Conservation (phyloP, 2,797 vertebrate genomes). For the Eremophila alpestris region DNA sequence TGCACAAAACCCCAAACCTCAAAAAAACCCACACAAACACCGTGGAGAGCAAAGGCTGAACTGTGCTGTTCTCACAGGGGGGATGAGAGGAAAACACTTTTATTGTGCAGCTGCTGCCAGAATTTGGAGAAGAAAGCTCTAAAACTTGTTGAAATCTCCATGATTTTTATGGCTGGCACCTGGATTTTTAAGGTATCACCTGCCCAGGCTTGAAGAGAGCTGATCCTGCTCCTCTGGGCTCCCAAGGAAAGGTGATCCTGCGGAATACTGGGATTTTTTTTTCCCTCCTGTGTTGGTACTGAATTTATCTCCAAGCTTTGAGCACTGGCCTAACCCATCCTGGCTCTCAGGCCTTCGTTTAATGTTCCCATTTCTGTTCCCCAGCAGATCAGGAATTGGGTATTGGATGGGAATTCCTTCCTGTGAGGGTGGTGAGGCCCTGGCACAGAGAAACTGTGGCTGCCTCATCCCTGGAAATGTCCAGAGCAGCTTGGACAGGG, state of each 20-base stretch:
- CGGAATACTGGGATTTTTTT: neutral
- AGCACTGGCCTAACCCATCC: neutral
- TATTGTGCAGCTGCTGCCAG: neutral
- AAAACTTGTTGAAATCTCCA: neutral
- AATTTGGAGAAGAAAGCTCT: neutral
- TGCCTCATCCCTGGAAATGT: neutral
- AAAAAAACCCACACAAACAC: neutral
- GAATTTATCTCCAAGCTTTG: neutral
- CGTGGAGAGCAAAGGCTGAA: neutral
- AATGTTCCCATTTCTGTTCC: neutral
- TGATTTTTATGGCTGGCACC: neutral
- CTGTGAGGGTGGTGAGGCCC: neutral
- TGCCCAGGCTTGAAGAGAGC: neutral
- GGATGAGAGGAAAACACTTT: neutral
- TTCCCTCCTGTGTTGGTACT: neutral
- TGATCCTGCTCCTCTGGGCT: neutral
- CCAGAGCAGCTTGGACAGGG: neutral
- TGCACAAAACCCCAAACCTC: constrained; percentile 2
- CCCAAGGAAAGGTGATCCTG: neutral
- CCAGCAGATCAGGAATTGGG: neutral
- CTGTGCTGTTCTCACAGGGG: neutral
- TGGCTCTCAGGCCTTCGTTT: neutral
- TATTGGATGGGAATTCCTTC: neutral
- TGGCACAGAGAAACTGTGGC: neutral
- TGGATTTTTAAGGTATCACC: neutral